Conservation (phyloP, 2,797 vertebrate species). For the Pseudochirops corinnae region DNA sequence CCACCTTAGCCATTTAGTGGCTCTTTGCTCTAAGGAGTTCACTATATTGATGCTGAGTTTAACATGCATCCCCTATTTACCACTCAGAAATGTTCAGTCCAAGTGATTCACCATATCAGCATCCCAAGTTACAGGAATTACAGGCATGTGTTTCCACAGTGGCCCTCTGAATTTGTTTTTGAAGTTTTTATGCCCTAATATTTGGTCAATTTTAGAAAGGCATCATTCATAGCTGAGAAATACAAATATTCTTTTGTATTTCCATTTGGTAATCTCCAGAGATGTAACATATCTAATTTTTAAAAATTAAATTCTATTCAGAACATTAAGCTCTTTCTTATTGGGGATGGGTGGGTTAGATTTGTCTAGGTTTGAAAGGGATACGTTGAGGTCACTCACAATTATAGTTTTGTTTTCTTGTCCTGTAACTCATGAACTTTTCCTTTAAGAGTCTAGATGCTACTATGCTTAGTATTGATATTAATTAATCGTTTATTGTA, state of each 20-base stretch:
- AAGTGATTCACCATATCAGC: background rate
- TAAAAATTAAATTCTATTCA: background rate
- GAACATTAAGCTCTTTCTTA: background rate
- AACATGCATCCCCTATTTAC: background rate
- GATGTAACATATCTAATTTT: background rate
- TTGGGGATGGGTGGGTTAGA: background rate
- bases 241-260: background rate
- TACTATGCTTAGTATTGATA: background rate
- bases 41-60: background rate
- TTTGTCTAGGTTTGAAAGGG: background rate
- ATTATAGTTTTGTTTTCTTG: background rate
- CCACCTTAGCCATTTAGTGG: background rate
- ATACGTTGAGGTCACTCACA: background rate
- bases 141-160: background rate
- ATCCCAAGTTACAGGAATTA: background rate
- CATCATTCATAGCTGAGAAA: background rate
- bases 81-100: background rate
- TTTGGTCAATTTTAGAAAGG: background rate
- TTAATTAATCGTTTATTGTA: background rate
- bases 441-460: background rate
- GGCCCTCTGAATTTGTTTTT: background rate
- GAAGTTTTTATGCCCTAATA: background rate
- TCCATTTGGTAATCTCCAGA: background rate
- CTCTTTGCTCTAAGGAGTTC: background rate
- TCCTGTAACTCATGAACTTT: background rate